Conservation (phyloP, 2,888 invertebrate species). For the Dasypolia templi region DNA sequence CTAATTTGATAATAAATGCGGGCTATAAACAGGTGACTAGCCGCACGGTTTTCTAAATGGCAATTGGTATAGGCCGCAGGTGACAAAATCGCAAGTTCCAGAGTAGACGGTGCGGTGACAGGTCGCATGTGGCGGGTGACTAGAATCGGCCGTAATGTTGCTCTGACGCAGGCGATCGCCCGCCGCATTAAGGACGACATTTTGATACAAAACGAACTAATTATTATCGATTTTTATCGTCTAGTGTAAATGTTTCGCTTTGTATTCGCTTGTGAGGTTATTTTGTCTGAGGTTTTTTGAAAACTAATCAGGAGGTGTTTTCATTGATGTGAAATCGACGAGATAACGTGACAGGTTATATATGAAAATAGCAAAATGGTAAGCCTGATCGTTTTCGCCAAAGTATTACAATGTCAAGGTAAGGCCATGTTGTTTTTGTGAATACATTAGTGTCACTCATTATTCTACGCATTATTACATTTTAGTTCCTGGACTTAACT, state of each 20-base stretch:
- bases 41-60: no score
- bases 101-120: no score
- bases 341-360: constrained; percentile 16
- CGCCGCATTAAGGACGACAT: constrained; percentile 1
- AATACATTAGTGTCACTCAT: background rate
- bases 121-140: no score
- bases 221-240: no score
- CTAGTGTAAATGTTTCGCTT: no score
- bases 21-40: no score
- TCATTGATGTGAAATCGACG: constrained; percentile 17
- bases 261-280: no score
- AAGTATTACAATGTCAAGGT: constrained; percentile 10
- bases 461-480: no score
- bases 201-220: background rate
- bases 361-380: constrained; percentile 14
- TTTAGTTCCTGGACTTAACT: background rate
- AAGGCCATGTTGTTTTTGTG: background rate
- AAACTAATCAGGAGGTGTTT: constrained; percentile 23
- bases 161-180: constrained; percentile 52
- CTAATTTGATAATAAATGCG: no score
- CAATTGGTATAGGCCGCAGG: no score
- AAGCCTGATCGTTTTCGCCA: background rate
- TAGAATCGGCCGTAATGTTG: no score
- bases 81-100: no score
- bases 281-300: background rate